Conservation (phyloP, 37 sponge, comb jelly and placozoan genomes). For the Bolinopsis microptera region DNA sequence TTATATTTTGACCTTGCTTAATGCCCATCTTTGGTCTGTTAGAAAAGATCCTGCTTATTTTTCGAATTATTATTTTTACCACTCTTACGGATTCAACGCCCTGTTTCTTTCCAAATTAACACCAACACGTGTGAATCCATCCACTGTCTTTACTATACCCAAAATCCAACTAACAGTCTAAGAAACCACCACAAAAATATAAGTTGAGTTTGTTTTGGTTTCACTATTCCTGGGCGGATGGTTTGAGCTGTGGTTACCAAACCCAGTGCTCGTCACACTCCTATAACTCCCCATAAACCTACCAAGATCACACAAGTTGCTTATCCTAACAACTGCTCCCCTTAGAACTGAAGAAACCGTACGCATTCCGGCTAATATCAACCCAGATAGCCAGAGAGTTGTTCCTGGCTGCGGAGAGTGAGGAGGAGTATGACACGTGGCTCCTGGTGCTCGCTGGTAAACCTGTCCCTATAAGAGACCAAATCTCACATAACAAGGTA, state of each 20-base stretch:
- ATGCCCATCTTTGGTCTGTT: not conserved
- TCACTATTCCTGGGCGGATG: no score
- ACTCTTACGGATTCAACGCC: not conserved
- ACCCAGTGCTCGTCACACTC: no score
- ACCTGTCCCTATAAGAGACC: slow-evolving; percentile 24
- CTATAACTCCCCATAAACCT: no score
- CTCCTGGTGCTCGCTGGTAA: not conserved
- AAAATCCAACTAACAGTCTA: not conserved
- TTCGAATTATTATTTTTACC: not conserved
- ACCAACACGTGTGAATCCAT: not conserved
- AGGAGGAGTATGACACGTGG: slow-evolving; percentile 44
- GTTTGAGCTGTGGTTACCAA: no score
- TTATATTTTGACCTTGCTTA: no score
- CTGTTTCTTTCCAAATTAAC: not conserved
- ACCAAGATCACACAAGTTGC: not conserved
- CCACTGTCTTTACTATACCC: not conserved
- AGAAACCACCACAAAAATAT: not conserved
- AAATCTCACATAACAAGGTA: not conserved
- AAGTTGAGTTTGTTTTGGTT: not conserved
- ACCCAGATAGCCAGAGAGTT: slow-evolving; percentile 18
- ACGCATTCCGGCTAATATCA: slow-evolving; percentile 41
- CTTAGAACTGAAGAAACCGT: slow-evolving; percentile 64
- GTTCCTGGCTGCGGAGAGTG: slow-evolving; percentile 57
- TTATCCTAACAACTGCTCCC: not conserved
- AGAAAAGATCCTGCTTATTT: not conserved